phyloP scores from a whole-genome alignment of 2,113 vertebrate genomes.

The Pithys albifrons region DNA sequence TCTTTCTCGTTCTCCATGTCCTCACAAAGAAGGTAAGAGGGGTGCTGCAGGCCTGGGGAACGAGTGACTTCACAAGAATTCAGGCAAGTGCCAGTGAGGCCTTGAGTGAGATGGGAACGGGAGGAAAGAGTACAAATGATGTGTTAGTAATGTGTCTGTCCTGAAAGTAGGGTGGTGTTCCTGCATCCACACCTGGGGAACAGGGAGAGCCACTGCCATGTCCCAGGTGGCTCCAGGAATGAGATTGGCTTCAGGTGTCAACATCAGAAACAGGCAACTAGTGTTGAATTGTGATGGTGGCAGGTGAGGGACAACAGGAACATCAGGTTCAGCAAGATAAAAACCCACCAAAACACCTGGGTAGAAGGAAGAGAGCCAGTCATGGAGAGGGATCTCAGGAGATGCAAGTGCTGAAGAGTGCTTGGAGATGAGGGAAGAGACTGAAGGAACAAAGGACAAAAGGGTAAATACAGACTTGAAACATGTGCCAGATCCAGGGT shows the following conservation, averaged over 20 bases:
- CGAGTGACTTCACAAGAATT: neutral
- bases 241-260: neutral
- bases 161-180: neutral
- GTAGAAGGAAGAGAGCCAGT: neutral
- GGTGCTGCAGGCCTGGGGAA: neutral
- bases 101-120: neutral
- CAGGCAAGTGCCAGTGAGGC: neutral
- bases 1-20: neutral
- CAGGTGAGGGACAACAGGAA: neutral
- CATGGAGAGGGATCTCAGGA: neutral
- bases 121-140: neutral
- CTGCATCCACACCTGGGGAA: neutral
- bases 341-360: rapidly evolving
- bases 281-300: neutral
- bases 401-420: neutral
- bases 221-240: neutral
- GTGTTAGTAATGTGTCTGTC: neutral
- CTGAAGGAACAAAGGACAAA: neutral
- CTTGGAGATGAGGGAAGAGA: neutral
- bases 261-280: neutral
- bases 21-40: neutral
- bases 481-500: neutral
- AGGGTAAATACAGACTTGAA: neutral
- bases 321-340: neutral
- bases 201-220: neutral